These are phyloP conservation scores for Gavia stellata DNA, from an alignment of 2,113 vertebrate genomes.

Conservation along the genomic window DNA sequence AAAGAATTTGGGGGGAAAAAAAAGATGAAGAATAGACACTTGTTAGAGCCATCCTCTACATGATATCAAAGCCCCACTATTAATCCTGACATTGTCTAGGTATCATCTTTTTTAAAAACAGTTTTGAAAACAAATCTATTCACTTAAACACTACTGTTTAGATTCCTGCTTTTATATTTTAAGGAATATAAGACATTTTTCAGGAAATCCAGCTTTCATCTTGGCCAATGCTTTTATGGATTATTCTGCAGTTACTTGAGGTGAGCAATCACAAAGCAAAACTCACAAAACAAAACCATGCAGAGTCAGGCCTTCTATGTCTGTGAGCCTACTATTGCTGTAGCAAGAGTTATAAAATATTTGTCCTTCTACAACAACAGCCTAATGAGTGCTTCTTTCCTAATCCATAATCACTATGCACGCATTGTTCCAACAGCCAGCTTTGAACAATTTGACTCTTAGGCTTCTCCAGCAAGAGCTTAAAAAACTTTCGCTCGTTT, in stretches of 20 bases:
- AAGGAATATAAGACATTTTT: not conserved
- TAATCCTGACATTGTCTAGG: not conserved
- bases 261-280: not conserved
- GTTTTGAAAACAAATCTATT: not conserved
- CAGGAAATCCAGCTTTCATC: not conserved
- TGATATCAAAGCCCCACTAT: not conserved
- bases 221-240: not conserved
- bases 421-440: not conserved
- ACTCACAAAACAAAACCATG: not conserved
- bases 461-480: slow-evolving; percentile 6
- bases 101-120: fast-evolving
- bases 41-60: not conserved
- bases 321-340: not conserved
- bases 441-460: slow-evolving; percentile 8
- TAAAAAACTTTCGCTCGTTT: slow-evolving; percentile 39
- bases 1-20: not conserved
- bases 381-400: not conserved
- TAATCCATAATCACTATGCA: not conserved
- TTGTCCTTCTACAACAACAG: not conserved
- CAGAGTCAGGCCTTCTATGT: not conserved
- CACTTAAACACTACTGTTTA: not conserved
- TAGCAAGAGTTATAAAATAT: not conserved
- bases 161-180: not conserved
- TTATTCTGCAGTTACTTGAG: not conserved
- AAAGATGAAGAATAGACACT: not conserved